phyloP scores from a whole-genome alignment of 1,140 invertebrate genomes.

The Calephelis nemesis region DNA sequence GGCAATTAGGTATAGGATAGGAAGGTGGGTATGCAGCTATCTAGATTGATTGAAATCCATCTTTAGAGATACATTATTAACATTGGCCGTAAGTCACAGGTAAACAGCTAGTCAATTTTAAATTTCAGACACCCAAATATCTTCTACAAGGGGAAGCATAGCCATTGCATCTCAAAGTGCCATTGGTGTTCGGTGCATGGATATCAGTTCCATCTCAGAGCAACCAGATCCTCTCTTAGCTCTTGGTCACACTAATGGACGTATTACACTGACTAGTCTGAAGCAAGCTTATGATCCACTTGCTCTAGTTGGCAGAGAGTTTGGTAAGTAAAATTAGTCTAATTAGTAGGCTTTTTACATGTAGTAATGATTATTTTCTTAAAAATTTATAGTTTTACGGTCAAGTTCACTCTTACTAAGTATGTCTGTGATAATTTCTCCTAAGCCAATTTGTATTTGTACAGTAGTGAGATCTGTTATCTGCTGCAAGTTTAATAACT shows the following conservation, averaged over 20 bases:
- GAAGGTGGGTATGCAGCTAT: no score
- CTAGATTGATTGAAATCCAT: no score
- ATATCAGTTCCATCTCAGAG: constrained; percentile 84
- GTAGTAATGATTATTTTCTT: no score
- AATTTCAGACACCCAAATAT: constrained; percentile 83
- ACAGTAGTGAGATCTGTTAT: no score
- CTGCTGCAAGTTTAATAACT: no score
- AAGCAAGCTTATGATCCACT: constrained; percentile 85
- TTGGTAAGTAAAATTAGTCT: constrained; percentile 80
- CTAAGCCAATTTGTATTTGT: no score
- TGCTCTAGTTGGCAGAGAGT: constrained; percentile 86
- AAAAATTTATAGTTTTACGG: no score
- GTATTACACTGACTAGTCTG: constrained; percentile 89
- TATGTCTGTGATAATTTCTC: no score
- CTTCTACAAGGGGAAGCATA: constrained; percentile 83
- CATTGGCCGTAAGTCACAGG: no score
- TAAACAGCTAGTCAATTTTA: neutral
- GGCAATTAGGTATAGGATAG: no score
- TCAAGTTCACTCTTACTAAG: no score
- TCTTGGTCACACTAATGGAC: constrained; percentile 92
- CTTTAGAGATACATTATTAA: no score
- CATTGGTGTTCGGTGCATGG: constrained; percentile 77
- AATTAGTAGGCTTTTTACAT: neutral
- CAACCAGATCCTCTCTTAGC: constrained; percentile 89
- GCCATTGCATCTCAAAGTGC: constrained; percentile 80